Evolutionary conservation across 1,140 invertebrate genomes (phyloP), one percentile per base, ranked within the genome.

Genomic region (Yoshiicerus persimilis): DNA sequence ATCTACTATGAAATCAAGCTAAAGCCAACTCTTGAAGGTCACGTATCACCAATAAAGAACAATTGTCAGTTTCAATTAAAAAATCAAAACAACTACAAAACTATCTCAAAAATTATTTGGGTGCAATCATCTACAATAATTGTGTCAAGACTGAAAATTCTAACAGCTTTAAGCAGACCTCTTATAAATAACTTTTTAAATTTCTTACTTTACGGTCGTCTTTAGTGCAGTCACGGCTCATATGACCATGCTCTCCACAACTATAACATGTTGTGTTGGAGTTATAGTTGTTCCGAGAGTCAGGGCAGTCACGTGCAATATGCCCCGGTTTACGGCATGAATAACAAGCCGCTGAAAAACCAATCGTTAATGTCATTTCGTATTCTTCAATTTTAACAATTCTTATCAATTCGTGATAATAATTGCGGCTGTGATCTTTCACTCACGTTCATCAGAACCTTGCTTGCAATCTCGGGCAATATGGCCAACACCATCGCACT

Each of bases 401-500:
- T 70, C 13, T 25, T 66, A 66, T 30, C 64, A 27, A 70, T 70
- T 70, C 25, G 64, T 11, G 23, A 30, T 30, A 13, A 66, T 30
- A 3, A n/a, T 27, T 30, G 30, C 66, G 23, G 30, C 47, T 56
- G 47, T 56, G 47, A n/a, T 8, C 38, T 56, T 16, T 56, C 47
- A 90, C 88, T 91, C 88, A 91, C 91, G 92, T 88, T 92, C 92
- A 89, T 92, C 91, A 66, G 91, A 91, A 30, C 87, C 88, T 93
- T 96, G 95, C 91, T 95, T 95, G 93, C 97, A 98, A 92, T 97
- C 96, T 93, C 96, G 96, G 87, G 97, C 96, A 93, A 97, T 97
- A 93, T 98, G 97, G 88, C 96, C 97, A 91, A 96, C 95, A 86
- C 95, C 95, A 70, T 98, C 98, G 93, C 97, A 99, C 93, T 98